Evolutionary conservation across 1,140 invertebrate genomes (phyloP).

Genomic region (Ostrea edulis): DNA sequence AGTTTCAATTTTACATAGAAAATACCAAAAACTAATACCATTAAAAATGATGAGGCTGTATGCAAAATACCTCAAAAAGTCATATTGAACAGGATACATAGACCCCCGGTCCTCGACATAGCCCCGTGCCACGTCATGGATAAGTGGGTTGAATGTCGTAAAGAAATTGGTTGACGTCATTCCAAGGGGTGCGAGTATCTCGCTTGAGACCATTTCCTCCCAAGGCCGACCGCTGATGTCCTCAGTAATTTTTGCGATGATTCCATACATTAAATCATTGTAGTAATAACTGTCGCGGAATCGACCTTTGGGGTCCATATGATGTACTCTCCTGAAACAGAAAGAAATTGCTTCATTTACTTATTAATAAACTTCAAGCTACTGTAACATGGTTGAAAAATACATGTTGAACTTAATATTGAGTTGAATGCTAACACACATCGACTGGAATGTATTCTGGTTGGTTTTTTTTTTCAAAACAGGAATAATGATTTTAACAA

Average conservation of each 20-base stretch:
- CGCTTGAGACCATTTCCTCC: conserved; percentile 56
- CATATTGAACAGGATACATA: conserved; percentile 41
- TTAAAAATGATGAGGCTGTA: too few relatives aligned
- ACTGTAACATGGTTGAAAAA: too few relatives aligned
- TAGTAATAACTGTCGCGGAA: conserved; percentile 62
- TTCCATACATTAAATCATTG: conserved; percentile 61
- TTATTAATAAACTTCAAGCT: too few relatives aligned
- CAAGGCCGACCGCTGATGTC: conserved; percentile 51
- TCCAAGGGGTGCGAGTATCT: conserved; percentile 57
- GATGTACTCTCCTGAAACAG: not conserved
- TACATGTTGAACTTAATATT: too few relatives aligned
- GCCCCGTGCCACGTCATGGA: conserved; percentile 51
- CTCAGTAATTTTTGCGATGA: conserved; percentile 57
- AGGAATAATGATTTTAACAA: too few relatives aligned
- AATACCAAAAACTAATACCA: too few relatives aligned
- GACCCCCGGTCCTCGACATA: conserved; percentile 48
- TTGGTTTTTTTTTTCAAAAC: too few relatives aligned
- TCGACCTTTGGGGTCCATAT: conserved; percentile 6
- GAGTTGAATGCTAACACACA: too few relatives aligned
- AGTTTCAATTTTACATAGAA: too few relatives aligned
- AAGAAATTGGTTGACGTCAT: conserved; percentile 60
- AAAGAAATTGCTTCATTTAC: not conserved
- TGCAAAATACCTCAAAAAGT: conserved; percentile 37
- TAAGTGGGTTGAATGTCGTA: conserved; percentile 9
- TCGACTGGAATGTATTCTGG: too few relatives aligned